Conservation (phyloP, 2,113 vertebrate genomes). For the Suricata suricatta region DNA sequence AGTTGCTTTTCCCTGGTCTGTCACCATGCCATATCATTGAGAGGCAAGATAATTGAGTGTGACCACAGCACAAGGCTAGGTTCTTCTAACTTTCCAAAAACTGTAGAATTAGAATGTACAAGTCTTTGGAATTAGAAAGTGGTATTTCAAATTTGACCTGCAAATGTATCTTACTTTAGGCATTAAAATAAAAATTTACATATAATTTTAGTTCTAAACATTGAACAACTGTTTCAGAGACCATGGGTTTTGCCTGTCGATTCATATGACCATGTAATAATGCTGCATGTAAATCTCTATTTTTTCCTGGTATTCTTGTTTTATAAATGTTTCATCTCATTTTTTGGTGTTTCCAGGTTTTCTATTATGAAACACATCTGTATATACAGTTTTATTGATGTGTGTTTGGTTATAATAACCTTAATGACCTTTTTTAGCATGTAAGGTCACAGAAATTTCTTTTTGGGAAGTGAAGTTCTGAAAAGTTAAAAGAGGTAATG, state of each 20-base stretch:
- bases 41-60: neutral
- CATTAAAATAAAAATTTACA: neutral
- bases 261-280: neutral
- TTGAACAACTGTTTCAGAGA: neutral
- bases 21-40: neutral
- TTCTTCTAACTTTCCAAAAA: neutral
- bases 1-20: neutral
- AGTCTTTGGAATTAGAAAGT: neutral
- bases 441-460: neutral
- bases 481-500: neutral
- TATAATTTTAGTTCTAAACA: neutral
- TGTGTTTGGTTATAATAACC: neutral
- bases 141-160: neutral
- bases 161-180: neutral
- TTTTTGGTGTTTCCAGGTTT: neutral
- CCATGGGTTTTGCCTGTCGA: neutral
- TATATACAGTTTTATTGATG: neutral
- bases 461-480: neutral
- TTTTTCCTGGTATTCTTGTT: neutral
- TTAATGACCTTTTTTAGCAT: neutral
- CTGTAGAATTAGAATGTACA: neutral
- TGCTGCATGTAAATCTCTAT: neutral
- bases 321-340: neutral
- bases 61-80: neutral
- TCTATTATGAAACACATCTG: neutral